Conservation (phyloP, 2,797 vertebrate species). For the Protonibea diacanthus region DNA sequence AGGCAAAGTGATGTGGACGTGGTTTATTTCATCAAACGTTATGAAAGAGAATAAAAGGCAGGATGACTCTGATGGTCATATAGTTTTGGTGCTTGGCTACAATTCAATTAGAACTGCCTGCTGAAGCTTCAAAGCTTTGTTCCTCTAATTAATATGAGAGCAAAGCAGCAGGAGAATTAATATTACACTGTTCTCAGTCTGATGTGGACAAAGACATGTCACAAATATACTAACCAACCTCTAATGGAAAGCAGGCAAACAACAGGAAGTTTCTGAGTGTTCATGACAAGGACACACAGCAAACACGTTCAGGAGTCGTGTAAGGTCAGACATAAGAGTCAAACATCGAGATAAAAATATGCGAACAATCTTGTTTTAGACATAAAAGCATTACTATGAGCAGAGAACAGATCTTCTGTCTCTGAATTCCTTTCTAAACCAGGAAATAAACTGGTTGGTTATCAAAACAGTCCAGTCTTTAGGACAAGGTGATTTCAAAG, state of each 20-base stretch:
- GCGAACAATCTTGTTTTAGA: neutral
- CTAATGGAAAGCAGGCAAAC: neutral
- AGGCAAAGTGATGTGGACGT: neutral
- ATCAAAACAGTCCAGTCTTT: accelerated
- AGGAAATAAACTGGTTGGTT: neutral
- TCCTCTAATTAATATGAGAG: neutral
- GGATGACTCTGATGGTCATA: too few species aligned
- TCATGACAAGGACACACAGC: neutral
- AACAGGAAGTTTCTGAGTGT: neutral
- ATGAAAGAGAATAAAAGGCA: neutral
- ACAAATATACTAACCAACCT: neutral
- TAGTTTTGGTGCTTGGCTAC: neutral
- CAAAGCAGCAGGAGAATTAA: neutral
- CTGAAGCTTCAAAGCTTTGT: conserved; percentile 29
- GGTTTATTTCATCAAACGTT: neutral
- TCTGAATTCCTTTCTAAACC: neutral
- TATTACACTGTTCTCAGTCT: neutral
- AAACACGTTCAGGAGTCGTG: neutral
- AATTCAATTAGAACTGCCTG: neutral
- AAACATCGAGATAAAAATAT: too few species aligned
- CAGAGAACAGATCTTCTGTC: neutral
- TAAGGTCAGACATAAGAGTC: neutral
- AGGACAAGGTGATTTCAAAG: neutral
- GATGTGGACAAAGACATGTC: neutral
- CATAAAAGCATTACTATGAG: neutral